Percentiles rank a stretch among this genome's conserved stretches.
phyloP scores from a whole-genome alignment of 2,797 vertebrate species.

The Melanotaenia maccullochi region DNA sequence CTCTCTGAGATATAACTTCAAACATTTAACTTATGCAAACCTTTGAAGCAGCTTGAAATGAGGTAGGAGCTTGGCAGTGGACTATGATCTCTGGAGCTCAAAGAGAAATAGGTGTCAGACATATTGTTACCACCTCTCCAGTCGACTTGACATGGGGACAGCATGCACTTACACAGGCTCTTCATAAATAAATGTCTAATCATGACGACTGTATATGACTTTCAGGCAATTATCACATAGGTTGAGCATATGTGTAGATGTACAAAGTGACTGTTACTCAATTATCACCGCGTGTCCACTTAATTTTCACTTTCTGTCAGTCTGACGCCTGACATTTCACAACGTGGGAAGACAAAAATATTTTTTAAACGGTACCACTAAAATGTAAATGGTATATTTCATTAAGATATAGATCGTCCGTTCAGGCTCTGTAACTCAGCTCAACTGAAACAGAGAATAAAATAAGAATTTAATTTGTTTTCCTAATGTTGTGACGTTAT shows the following conservation, averaged over 20 bases:
- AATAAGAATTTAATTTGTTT: too few relatives aligned
- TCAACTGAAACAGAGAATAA: too few relatives aligned
- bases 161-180: slow-evolving; percentile 18
- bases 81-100: slow-evolving; percentile 33
- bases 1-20: not conserved
- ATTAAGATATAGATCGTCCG: too few relatives aligned
- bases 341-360: not conserved
- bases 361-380: not conserved
- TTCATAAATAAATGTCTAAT: slow-evolving; percentile 58
- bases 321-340: slow-evolving; percentile 40
- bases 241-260: slow-evolving; percentile 33
- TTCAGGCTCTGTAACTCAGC: too few relatives aligned
- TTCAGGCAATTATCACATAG: slow-evolving; percentile 67
- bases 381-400: not conserved
- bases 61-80: not conserved
- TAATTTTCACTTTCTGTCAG: slow-evolving; percentile 62
- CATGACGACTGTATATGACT: slow-evolving; percentile 50
- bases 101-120: slow-evolving; percentile 62
- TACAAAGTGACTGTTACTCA: slow-evolving; percentile 52
- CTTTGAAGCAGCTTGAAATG: slow-evolving; percentile 18
- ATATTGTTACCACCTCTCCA: slow-evolving; percentile 60
- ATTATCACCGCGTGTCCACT: slow-evolving; percentile 53
- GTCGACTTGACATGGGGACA: slow-evolving; percentile 27
- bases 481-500: too few relatives aligned
- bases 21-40: slow-evolving; percentile 1